Evolutionary conservation across 2,888 invertebrate species (phyloP), one percentile per base, ranked within the genome.

Genomic region (Congeria kusceri): DNA sequence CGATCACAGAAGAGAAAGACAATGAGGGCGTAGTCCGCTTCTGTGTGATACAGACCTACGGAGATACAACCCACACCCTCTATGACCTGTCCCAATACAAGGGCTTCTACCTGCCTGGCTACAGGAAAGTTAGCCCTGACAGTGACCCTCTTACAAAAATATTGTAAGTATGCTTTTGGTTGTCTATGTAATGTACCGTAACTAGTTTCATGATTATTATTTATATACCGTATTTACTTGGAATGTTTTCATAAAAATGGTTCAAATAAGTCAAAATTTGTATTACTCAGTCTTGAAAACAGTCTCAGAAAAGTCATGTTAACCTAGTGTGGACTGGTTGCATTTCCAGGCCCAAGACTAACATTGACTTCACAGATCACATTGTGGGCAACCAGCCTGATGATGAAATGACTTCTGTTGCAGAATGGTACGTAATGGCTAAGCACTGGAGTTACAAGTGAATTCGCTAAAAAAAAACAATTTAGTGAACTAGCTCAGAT

Each of bases 301-400:
- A n/a, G n/a, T n/a, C n/a, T n/a, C n/a, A n/a, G n/a, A n/a, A n/a
- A n/a, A n/a, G n/a, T 39, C 3, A 39, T 39, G 39, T 15, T 39
- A 15, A 39, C 39, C 15, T 9, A 9, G 9, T 32, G 32, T 39
- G 9, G 39, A 39, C 39, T 39, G 39, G 39, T 39, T 39, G 15
- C 39, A 39, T 27, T 89, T 88, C 15, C 86, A 92, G 92, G 27
- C 92, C 90, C 32, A 83, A 0, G 92, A 94, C 80, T 29, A 95
- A 96, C 84, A 95, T 99, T 72, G 96, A 97, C 92, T 98, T 98
- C 92, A 96, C 99, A 74, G 99, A 99, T 93, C 99, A 99, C 92
- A 96, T 98, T 65, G 99, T 99, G 7, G 99, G 98, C 3, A 99
- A 99, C 94, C 99, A 99, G 93, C 98, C 99, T 0, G 97, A 99